These are phyloP conservation scores for Tiaroga cobitis DNA, from an alignment of 2,797 vertebrate genomes.

Conservation along the genomic window DNA sequence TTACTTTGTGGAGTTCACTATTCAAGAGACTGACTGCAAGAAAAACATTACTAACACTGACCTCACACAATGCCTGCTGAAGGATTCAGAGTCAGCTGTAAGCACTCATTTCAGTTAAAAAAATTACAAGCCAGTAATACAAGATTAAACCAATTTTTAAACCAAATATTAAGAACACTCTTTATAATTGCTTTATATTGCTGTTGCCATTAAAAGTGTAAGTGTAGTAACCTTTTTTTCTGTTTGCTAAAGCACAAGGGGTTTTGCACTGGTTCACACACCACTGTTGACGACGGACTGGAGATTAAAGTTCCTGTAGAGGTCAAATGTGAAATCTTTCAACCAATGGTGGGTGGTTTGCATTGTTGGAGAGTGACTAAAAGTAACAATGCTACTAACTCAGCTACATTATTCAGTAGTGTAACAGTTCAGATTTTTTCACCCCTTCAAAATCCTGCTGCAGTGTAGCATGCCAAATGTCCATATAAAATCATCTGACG, in stretches of 20 bases:
- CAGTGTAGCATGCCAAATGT: background rate
- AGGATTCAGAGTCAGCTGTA: constrained; percentile 72
- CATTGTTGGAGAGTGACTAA: background rate
- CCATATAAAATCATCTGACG: too few species aligned
- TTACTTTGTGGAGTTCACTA: constrained; percentile 76
- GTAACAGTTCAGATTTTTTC: background rate
- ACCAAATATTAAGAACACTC: background rate
- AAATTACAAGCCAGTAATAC: background rate
- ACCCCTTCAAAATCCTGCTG: too few species aligned
- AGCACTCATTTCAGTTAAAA: constrained; percentile 47
- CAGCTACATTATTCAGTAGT: background rate
- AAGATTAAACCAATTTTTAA: background rate
- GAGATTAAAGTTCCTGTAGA: constrained; percentile 54
- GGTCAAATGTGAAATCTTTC: constrained; percentile 73
- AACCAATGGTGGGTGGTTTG: constrained; percentile 68
- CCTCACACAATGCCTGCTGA: constrained; percentile 60
- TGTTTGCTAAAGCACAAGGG: constrained; percentile 67
- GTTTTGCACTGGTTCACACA: constrained; percentile 69
- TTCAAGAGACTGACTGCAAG: constrained; percentile 72
- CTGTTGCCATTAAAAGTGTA: background rate
- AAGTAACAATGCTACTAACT: background rate
- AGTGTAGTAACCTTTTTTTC: background rate
- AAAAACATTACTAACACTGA: constrained; percentile 58
- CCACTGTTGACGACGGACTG: constrained; percentile 54
- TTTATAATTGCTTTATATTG: background rate